Conservation (phyloP, 1,140 invertebrate species). For the Hypsibius dujardini region DNA sequence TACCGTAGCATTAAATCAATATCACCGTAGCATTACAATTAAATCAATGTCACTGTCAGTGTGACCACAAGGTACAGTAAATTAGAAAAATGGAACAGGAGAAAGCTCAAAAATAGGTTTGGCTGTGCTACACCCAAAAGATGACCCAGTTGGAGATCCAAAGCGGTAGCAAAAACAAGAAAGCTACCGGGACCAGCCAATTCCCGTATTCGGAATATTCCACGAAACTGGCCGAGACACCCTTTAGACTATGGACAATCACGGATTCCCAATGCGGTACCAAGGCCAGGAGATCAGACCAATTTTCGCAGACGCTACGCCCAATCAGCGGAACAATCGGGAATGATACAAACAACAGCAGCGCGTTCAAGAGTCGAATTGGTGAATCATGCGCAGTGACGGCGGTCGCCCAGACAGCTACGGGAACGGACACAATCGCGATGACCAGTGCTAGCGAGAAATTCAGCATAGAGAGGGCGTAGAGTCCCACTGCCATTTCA, state of each 20-base stretch:
- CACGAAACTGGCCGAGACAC: conserved; percentile 50
- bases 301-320: conserved; percentile 18
- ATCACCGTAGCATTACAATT: no score
- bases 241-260: no score
- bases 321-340: conserved; percentile 13
- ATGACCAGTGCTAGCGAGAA: conserved; percentile 61
- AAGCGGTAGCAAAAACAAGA: conserved; percentile 40
- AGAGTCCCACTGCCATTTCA: conserved; percentile 52
- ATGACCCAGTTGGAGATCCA: conserved; percentile 34
- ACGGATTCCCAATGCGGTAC: no score
- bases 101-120: no score
- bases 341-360: conserved; percentile 17
- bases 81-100: no score
- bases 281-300: no score
- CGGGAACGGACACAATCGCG: conserved; percentile 50
- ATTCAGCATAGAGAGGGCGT: conserved; percentile 65
- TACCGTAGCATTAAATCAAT: no score
- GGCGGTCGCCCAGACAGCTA: conserved; percentile 37
- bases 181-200: conserved; percentile 43
- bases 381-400: neutral
- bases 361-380: conserved; percentile 21
- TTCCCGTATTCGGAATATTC: conserved; percentile 57
- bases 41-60: no score
- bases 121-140: no score
- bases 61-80: no score